Evolutionary conservation across 2,888 invertebrate genomes (phyloP), one percentile per base, ranked within the genome.

Genomic region (Invenusta paracnida): DNA sequence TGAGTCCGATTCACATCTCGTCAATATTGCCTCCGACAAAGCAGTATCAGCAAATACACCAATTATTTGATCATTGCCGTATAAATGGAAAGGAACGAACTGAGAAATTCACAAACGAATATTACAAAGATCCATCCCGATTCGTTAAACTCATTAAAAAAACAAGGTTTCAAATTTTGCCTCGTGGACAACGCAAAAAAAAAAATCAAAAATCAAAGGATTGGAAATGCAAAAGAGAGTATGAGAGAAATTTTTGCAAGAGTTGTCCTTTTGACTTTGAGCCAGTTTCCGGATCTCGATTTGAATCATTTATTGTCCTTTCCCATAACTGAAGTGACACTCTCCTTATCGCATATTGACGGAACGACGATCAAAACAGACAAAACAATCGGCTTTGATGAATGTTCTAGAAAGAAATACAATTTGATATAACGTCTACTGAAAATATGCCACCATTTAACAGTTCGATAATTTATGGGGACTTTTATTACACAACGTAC

Each of bases 11-110:
- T 13, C 23, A 79, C 79, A n/a, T 23, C 13, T 13, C 86, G 0
- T 0, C 31, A 86, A 86, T 66, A 28, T 86, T 27, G 85, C 86
- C 25, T 85, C 86, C 25, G 86, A 85, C 17, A 23, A 79, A 81
- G 85, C 85, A 30, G 85, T 85, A 29, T 31, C 30, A n/a, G 67
- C 85, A 48, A 82, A 2, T n/a, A 83, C 83, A 0, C 67, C 66
- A 79, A 30, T 28, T 87, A 83, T 48, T 79, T 87, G 29, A 23
- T 73, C 23, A 31, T 48, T 29, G 85, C 30, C 27, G 23, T 87
- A 2, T 25, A 31, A 83, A 83, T 28, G 84, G 85, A 11, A 29
- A 83, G 29, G 29, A 25, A 23, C 23, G 23, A 25, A 86, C 67
- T 17, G 25, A 86, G 13, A 30, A 86, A 73, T 87, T 87, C 27